Percentiles rank a stretch among this genome's conserved stretches.
Conservation (phyloP, 2,113 vertebrate species). For the Otis tarda region DNA sequence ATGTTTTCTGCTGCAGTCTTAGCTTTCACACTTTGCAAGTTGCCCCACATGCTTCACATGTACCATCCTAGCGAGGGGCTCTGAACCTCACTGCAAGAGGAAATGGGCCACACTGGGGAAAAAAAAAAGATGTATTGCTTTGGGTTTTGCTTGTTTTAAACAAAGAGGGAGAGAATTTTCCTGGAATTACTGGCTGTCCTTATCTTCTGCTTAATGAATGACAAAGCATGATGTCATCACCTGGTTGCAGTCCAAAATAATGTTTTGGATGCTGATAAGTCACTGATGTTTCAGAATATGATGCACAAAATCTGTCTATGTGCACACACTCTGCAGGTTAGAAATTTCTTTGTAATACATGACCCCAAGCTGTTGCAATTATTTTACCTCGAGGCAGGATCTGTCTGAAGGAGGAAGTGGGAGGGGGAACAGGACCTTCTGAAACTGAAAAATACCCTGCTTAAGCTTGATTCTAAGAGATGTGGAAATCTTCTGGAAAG, state of each 20-base stretch:
- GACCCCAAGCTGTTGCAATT: background rate
- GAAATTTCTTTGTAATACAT: background rate
- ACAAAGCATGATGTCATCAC: background rate
- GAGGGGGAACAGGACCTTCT: background rate
- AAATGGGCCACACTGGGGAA: background rate
- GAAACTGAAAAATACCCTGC: background rate
- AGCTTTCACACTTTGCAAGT: background rate
- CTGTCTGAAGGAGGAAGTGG: background rate
- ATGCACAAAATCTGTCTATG: background rate
- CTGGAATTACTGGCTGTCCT: background rate
- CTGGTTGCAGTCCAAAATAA: background rate
- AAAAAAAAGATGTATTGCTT: background rate
- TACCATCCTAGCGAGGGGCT: background rate
- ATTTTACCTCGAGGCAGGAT: background rate
- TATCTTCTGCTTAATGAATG: background rate
- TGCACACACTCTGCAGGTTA: background rate
- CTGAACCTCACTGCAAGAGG: background rate
- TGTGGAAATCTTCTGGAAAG: background rate
- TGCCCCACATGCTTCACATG: accelerated
- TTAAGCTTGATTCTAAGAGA: background rate
- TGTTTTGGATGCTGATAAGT: background rate
- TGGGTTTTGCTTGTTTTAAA: background rate
- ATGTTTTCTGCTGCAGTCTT: background rate
- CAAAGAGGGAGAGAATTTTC: background rate
- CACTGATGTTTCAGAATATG: background rate